Conservation (phyloP, 2,797 vertebrate genomes). For the Acanthornis magna region DNA sequence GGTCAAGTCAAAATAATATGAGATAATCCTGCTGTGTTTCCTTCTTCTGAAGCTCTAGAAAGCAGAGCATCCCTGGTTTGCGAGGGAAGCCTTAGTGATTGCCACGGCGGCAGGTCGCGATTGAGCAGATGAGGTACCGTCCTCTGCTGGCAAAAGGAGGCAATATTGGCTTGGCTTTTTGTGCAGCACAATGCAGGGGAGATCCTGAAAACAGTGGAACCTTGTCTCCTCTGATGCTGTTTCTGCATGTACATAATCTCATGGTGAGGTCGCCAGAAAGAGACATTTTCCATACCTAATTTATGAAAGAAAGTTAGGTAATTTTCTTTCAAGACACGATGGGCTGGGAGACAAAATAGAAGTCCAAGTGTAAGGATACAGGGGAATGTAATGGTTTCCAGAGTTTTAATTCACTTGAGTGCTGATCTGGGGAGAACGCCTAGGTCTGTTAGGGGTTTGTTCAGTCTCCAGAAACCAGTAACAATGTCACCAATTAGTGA, state of each 20-base stretch:
- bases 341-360: not conserved
- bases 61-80: not conserved
- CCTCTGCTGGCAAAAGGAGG: slow-evolving; percentile 67
- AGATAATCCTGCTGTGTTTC: not conserved
- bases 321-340: not conserved
- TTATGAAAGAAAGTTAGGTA: not conserved
- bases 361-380: not conserved
- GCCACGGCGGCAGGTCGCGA: not conserved
- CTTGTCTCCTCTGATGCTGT: not conserved
- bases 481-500: not conserved
- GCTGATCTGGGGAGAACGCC: not conserved
- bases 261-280: not conserved
- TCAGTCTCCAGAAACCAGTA: not conserved
- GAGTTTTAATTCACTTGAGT: not conserved
- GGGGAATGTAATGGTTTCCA: not conserved
- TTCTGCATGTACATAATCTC: not conserved
- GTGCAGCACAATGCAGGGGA: not conserved
- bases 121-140: slow-evolving; percentile 52
- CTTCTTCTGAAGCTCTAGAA: not conserved
- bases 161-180: not conserved
- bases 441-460: not conserved
- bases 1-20: not conserved
- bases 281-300: not conserved
- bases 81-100: not conserved
- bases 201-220: slow-evolving; percentile 1